Base-by-base conservation (phyloP, 2,113 vertebrate species). In the Megaceryle torquata region DNA sequence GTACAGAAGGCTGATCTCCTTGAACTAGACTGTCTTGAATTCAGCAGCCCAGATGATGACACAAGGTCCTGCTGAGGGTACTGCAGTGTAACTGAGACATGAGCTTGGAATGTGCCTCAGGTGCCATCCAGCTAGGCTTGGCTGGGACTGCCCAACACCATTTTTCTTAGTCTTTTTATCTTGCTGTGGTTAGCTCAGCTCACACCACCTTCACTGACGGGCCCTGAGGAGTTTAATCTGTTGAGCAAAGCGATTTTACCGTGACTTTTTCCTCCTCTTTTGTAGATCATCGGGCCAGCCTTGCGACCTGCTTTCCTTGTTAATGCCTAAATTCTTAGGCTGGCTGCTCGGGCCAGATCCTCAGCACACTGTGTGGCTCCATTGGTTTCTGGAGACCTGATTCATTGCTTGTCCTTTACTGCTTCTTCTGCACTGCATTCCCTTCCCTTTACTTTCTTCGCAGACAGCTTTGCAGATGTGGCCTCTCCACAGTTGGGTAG, bases 311-410 rank as follows among this genome's bases (percentile, higher is more conserved):
- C 15, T 72, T 93, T 88, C 35, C 33, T 54, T 83, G 65, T 16
- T 18, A 74, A 44, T 31, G 12, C 46, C 24, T 9, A 5, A 2
- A 50, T 70, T 64, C 37, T 63, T 43, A 56, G 59, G 33, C 35
- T 74, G 17, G 14, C 46, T 82, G 50, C 46, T 91, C 22, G 12
- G 15, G 21, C 24, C 44, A 53, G 26, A 39, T 83, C 80, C 87
- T 89, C 77, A 82, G 2, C 19, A n/a, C 18, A 14, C 25, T 28
- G 10, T 0, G 0, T 37, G 19, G 39, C 51, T 82, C n/a, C 13
- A 3, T 1, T 39, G 41, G 21, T 43, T 88, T 86, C 71, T 28
- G 43, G 59, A 89, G 60, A 74, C n/a, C 68, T 29, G 29, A 48
- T 43, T 35, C 6, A 8, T 24, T 71, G 24, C 74, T 76, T 35